These are phyloP conservation scores for Rhizoglyphus robini DNA, from an alignment of 1,140 invertebrate species.

Conservation along the genomic window DNA sequence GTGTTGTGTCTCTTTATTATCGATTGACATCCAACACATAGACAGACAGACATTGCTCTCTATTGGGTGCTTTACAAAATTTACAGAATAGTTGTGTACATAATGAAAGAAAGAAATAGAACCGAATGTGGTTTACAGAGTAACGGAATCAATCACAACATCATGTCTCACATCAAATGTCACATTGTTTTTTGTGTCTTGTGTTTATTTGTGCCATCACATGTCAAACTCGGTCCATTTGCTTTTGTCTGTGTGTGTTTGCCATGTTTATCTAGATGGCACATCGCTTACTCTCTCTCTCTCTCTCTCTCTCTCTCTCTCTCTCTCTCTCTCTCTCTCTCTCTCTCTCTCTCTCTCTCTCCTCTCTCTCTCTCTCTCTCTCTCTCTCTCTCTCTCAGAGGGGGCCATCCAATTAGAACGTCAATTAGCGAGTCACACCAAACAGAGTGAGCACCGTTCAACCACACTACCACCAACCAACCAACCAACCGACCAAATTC, in stretches of 20 bases:
- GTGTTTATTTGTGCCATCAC: neutral
- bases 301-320: neutral
- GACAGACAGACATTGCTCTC: neutral
- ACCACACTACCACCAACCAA: neutral
- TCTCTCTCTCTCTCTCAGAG: neutral
- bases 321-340: neutral
- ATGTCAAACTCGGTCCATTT: neutral
- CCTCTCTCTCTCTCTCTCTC: neutral
- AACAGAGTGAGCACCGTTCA: neutral
- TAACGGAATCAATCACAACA: neutral
- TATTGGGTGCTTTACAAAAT: neutral
- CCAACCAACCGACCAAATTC: neutral
- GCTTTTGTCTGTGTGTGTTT: neutral
- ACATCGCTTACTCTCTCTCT: neutral
- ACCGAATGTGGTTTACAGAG: neutral
- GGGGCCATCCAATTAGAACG: neutral
- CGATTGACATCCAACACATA: neutral
- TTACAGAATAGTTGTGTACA: too few species aligned
- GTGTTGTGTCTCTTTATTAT: neutral
- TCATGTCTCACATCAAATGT: neutral
- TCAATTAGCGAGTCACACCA: neutral
- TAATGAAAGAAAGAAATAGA: too few species aligned
- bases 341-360: neutral
- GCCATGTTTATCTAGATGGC: neutral
- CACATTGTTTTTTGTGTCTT: neutral